These are phyloP conservation scores for Eubasilissa splendida DNA, from an alignment of 2,888 invertebrate genomes.

Conservation along the genomic window DNA sequence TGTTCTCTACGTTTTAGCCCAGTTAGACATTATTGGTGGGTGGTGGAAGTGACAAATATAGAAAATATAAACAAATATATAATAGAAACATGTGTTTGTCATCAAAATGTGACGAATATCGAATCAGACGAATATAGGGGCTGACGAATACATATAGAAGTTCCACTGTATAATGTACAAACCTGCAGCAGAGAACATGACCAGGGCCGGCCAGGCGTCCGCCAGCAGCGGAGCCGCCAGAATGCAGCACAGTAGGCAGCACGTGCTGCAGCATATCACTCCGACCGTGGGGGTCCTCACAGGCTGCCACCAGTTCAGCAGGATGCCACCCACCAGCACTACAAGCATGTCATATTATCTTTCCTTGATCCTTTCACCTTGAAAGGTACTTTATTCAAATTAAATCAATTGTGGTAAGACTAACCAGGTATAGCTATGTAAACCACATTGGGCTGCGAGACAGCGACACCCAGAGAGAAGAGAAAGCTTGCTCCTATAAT, in stretches of 20 bases:
- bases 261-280: slow-evolving; percentile 67
- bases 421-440: slow-evolving; percentile 52
- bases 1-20: too few relatives aligned
- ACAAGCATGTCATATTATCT: slow-evolving; percentile 59
- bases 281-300: slow-evolving; percentile 65
- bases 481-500: slow-evolving; percentile 66
- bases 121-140: too few relatives aligned
- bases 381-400: too few relatives aligned
- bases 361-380: too few relatives aligned
- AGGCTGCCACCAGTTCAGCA: slow-evolving; percentile 74
- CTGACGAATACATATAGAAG: too few relatives aligned
- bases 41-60: too few relatives aligned
- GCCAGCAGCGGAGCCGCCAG: slow-evolving; percentile 74
- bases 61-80: too few relatives aligned
- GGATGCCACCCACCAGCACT: slow-evolving; percentile 71
- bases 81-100: too few relatives aligned
- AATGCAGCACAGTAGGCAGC: slow-evolving; percentile 68
- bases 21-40: too few relatives aligned
- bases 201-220: slow-evolving; percentile 76
- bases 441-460: slow-evolving; percentile 53
- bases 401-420: not conserved
- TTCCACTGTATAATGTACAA: slow-evolving; percentile 43
- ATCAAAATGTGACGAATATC: too few relatives aligned
- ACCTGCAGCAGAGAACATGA: slow-evolving; percentile 76
- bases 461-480: slow-evolving; percentile 61